A percentile compares a stretch with the other conserved stretches of the same genome.
Evolutionary conservation across 1,140 invertebrate genomes (phyloP).

Genomic region (Rhagoletis zephyria): DNA sequence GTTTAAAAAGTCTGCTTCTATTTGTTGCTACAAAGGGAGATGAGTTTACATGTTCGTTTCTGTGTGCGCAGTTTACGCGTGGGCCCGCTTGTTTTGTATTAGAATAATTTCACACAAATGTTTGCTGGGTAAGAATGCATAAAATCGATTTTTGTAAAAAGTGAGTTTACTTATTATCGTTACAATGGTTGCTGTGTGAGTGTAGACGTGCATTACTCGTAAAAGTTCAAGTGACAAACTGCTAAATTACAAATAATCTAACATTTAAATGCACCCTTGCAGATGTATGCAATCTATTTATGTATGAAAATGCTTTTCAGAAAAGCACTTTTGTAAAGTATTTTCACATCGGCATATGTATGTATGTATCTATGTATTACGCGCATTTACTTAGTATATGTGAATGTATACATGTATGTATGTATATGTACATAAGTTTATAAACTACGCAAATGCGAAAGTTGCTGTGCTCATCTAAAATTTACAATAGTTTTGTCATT

Average conservation of each 20-base stretch:
- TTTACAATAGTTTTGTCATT: constrained; percentile 3
- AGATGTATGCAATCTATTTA: not conserved
- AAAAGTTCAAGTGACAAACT: constrained; percentile 36
- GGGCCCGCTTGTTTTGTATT: too few relatives aligned
- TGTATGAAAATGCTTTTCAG: not conserved
- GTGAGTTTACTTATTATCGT: not conserved
- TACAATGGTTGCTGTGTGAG: not conserved
- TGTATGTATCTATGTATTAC: not conserved
- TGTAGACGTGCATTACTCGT: not conserved
- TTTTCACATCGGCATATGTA: not conserved
- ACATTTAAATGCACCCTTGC: constrained; percentile 22
- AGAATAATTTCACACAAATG: not conserved
- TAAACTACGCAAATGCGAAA: not conserved
- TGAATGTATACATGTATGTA: not conserved
- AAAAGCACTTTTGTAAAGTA: not conserved
- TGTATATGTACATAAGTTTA: not conserved
- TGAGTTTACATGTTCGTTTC: too few relatives aligned
- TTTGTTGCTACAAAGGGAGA: too few relatives aligned
- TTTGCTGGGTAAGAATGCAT: not conserved
- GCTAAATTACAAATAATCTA: constrained; percentile 26
- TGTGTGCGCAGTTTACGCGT: too few relatives aligned
- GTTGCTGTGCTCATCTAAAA: constrained; percentile 23
- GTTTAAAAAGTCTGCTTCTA: too few relatives aligned
- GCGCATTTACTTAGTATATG: not conserved
- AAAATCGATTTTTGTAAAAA: not conserved